Evolutionary conservation across 23 tunicate species (phyloP).

Genomic region (Trididemnum miniatum): DNA sequence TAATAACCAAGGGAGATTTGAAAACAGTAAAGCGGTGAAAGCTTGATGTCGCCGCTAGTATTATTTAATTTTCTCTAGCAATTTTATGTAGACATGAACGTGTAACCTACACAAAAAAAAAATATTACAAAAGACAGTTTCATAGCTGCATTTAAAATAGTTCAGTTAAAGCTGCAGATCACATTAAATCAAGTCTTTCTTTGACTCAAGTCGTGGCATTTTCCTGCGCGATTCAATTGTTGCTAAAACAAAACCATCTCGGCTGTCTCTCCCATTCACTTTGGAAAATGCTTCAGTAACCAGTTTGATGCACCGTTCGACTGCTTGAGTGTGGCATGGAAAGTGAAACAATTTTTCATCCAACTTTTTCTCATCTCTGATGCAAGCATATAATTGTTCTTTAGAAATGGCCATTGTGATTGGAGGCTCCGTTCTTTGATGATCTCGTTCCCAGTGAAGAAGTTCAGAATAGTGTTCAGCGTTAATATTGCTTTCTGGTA

Average conservation of each 20-base stretch:
- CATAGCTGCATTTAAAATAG: background rate
- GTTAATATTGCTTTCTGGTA: background rate
- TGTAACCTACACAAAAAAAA: too few relatives aligned
- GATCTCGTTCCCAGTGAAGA: background rate
- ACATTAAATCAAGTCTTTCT: background rate
- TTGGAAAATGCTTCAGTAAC: background rate
- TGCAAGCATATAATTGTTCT: background rate
- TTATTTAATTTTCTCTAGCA: too few relatives aligned
- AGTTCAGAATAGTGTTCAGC: background rate
- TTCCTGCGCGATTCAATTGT: background rate
- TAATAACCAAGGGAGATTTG: too few relatives aligned
- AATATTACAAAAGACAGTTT: background rate
- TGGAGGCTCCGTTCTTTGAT: background rate
- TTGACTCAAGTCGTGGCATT: background rate
- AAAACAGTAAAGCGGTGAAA: too few relatives aligned
- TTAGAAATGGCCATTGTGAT: background rate
- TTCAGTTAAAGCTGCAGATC: background rate
- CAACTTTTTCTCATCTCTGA: background rate
- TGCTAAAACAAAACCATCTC: background rate
- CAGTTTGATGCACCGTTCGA: background rate
- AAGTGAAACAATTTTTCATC: background rate
- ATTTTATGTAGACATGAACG: too few relatives aligned
- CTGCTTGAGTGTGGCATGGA: slow-evolving; percentile 1
- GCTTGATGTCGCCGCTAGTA: too few relatives aligned
- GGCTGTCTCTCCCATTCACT: background rate